phyloP scores from a whole-genome alignment of 2,888 invertebrate species.

The Meta bourneti region DNA sequence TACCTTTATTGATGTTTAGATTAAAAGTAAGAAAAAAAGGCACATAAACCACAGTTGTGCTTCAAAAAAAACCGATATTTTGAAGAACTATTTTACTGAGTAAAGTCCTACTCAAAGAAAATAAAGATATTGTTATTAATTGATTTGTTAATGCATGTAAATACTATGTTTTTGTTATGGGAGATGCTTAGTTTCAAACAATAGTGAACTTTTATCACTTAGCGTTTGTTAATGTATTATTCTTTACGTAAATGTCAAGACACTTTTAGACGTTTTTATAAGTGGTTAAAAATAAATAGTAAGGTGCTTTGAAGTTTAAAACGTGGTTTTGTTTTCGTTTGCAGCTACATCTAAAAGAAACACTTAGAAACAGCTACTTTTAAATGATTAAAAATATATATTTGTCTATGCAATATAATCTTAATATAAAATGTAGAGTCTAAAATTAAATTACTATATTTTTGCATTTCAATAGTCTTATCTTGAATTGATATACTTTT shows the following conservation, averaged over 20 bases:
- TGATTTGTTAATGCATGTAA: not conserved
- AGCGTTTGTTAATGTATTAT: not conserved
- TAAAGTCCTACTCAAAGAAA: not conserved
- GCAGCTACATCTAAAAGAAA: too few species aligned
- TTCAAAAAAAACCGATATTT: not conserved
- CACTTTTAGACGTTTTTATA: not conserved
- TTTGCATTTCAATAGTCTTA: too few species aligned
- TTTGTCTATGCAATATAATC: too few species aligned
- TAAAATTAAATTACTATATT: too few species aligned
- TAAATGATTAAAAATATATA: too few species aligned
- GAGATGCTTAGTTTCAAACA: not conserved
- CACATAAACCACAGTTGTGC: not conserved
- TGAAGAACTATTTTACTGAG: not conserved
- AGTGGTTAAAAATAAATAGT: not conserved
- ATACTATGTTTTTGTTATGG: not conserved
- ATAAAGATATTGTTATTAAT: not conserved
- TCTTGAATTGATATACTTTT: too few species aligned
- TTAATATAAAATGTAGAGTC: too few species aligned
- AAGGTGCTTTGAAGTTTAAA: too few species aligned
- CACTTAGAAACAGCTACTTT: too few species aligned
- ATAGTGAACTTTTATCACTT: not conserved
- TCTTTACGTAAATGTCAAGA: not conserved
- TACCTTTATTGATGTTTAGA: slow-evolving; percentile 29
- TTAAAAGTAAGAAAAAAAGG: slow-evolving; percentile 6
- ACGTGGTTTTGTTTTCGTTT: too few species aligned